Evolutionary conservation across 2,888 invertebrate genomes (phyloP).

Genomic region (Tetragnatha montana): DNA sequence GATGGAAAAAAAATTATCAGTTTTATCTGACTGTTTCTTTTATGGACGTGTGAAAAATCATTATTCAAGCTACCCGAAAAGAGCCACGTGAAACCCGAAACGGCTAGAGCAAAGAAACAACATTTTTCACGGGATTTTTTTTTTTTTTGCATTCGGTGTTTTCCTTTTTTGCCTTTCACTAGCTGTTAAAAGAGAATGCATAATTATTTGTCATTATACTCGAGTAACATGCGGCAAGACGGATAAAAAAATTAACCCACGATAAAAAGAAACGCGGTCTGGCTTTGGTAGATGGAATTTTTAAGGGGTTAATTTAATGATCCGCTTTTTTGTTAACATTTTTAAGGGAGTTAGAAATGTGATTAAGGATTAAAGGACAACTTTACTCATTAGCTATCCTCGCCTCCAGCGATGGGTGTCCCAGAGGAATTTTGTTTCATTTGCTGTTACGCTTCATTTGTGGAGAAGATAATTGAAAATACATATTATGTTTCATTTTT

Average conservation of each 20-base stretch:
- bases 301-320: conserved; percentile 26
- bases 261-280: conserved; percentile 8
- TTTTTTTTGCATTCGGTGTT: neutral
- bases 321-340: conserved; percentile 9
- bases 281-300: conserved; percentile 11
- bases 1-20: neutral
- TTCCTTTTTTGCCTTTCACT: neutral
- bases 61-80: conserved; percentile 22
- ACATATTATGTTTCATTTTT: conserved; percentile 1
- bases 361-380: neutral
- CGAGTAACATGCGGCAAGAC: neutral
- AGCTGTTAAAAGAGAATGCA: conserved; percentile 24
- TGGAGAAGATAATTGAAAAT: neutral
- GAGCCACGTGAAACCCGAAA: conserved; percentile 28
- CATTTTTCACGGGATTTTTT: neutral
- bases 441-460: neutral
- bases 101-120: conserved; percentile 19
- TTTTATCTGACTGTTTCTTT: conserved; percentile 37
- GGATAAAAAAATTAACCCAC: neutral
- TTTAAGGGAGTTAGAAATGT: conserved; percentile 3
- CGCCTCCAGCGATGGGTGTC: neutral
- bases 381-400: neutral
- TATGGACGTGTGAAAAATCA: conserved; percentile 22
- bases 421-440: neutral
- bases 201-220: conserved; percentile 42